A percentile compares a stretch with the other conserved stretches of the same genome.
These are phyloP conservation scores for Pseudorasbora parva DNA, from an alignment of 2,113 vertebrate genomes.

Conservation along the genomic window DNA sequence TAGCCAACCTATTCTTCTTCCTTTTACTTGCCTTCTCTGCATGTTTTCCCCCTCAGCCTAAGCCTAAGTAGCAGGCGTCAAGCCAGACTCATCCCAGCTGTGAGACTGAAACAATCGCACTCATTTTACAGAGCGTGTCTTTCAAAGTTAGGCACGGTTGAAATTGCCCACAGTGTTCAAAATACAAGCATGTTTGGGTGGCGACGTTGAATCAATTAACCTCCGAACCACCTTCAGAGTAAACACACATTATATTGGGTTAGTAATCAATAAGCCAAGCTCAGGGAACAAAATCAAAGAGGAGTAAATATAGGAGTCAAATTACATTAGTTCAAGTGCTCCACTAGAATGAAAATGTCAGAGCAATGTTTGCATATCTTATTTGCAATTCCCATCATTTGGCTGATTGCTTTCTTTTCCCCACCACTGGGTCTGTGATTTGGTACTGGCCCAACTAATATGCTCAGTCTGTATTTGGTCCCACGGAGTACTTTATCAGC, in stretches of 20 bases:
- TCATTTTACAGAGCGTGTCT: constrained; percentile 10
- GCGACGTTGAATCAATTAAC: constrained; percentile 64
- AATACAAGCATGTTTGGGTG: constrained; percentile 55
- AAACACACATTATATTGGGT: constrained; percentile 68
- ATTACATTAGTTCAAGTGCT: constrained; percentile 58
- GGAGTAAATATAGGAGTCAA: constrained; percentile 72
- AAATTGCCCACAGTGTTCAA: constrained; percentile 56
- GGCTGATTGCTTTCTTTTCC: constrained; percentile 22
- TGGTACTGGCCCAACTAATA: constrained; percentile 12
- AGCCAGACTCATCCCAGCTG: constrained; percentile 37
- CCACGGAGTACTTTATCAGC: constrained; percentile 4
- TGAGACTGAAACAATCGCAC: constrained; percentile 24
- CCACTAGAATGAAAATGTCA: constrained; percentile 50
- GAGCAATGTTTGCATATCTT: constrained; percentile 27
- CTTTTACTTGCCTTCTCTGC: constrained; percentile 9
- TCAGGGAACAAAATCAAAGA: constrained; percentile 71
- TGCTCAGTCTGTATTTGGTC: constrained; percentile 33
- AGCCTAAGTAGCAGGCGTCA: constrained; percentile 21
- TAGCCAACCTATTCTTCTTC: neutral
- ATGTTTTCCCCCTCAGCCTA: neutral
- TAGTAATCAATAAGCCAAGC: constrained; percentile 70
- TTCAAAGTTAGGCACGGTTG: constrained; percentile 9
- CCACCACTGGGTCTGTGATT: constrained; percentile 24
- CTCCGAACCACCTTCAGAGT: constrained; percentile 69
- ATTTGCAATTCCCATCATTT: constrained; percentile 33